Base-by-base conservation (phyloP, 2,113 vertebrate genomes). In the Dromaius novaehollandiae region DNA sequence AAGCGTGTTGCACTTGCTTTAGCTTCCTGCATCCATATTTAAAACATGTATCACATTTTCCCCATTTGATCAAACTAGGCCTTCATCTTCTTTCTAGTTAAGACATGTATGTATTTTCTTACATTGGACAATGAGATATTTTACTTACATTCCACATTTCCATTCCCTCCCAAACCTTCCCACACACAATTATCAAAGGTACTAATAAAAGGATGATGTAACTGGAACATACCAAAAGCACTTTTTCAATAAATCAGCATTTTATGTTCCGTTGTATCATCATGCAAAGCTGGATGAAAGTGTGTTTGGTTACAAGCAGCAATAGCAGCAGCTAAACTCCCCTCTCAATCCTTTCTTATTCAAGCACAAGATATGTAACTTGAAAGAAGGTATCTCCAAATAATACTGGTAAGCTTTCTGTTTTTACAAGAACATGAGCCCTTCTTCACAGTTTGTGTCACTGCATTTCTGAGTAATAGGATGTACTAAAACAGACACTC, bases 211-310 rank as follows among this genome's bases (percentile, higher is more conserved):
- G 91, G 69, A 95, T 38, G 44, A 96, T 12, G 2, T 60, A 78
- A 97, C 83, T 58, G 94, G 70, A 91, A 89, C 90, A 89, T 84
- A 79, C 48, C 95, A 94, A 97, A 91, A 96, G 22, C 56, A 96
- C 40, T 91, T 97, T 91, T 97, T 86, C 90, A 95, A 78, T 93
- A 95, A 96, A 91, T 51, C 63, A 96, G 95, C 92, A 97, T 91
- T 97, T 34, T 84, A 80, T 56, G 53, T 95, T 95, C 86, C 87
- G 89, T 97, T 73, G 75, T 94, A 91, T 88, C 53, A 96, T 40
- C 98, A 98, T 98, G 98, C 98, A 98, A 97, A 98, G 97, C 97
- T 93, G 78, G 86, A 90, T 97, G 94, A 96, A 97, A 97, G 96
- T 88, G 1, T 92, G 84, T 92, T 91, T 88, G 66, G 48, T 55